Percentiles rank a stretch among this genome's conserved stretches.
Conservation (phyloP, 2,888 invertebrate species). For the Cetonia aurata region DNA sequence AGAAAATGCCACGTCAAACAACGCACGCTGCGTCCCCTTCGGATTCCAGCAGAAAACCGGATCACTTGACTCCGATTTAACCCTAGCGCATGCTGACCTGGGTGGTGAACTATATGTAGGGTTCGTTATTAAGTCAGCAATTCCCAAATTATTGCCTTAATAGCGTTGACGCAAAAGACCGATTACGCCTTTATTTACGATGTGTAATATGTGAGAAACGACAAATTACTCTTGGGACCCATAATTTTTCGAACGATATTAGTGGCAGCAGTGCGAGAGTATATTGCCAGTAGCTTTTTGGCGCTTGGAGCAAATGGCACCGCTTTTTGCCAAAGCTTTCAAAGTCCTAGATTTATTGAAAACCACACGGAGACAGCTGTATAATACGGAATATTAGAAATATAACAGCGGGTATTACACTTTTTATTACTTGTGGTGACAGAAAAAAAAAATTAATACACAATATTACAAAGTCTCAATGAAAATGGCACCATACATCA, state of each 20-base stretch:
- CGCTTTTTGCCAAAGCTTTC: no score
- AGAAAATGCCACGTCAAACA: slow-evolving; percentile 24
- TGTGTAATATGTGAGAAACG: slow-evolving; percentile 21
- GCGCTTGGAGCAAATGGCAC: no score
- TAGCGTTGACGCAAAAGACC: slow-evolving; percentile 22
- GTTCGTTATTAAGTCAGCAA: slow-evolving; percentile 39
- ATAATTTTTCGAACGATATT: background rate
- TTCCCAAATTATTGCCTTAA: slow-evolving; percentile 37
- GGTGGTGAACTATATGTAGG: background rate
- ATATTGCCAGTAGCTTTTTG: no score
- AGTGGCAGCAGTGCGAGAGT: no score
- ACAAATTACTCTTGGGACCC: background rate
- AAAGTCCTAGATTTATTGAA: no score
- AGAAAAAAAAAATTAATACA: no score
- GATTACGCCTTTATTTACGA: slow-evolving; percentile 28
- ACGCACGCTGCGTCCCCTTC: slow-evolving; percentile 10
- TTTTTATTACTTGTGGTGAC: no score
- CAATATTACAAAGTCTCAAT: no score
- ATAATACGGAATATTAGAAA: no score
- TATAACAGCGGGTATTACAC: no score
- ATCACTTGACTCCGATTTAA: slow-evolving; percentile 32
- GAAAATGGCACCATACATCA: no score
- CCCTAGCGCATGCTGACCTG: background rate
- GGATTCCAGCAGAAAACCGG: slow-evolving; percentile 30
- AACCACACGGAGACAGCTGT: no score